A percentile compares a stretch with the other conserved stretches of the same genome.
Evolutionary conservation across 2,113 vertebrate species (phyloP).

Genomic region (Phoxinus phoxinus): DNA sequence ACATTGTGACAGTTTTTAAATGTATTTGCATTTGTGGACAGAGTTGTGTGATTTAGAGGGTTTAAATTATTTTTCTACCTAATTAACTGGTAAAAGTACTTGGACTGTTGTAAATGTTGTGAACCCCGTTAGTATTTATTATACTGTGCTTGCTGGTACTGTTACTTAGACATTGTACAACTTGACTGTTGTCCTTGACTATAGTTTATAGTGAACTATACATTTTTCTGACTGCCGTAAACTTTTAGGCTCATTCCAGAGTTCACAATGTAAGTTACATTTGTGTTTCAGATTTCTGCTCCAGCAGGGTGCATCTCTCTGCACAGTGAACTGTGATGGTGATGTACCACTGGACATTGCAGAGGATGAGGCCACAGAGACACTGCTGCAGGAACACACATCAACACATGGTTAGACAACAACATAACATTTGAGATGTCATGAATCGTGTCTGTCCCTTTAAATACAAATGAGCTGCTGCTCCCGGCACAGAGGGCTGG

Average conservation of each 20-base stretch:
- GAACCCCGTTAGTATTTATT: not conserved
- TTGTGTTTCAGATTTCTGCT: slow-evolving; percentile 82
- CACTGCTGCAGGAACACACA: slow-evolving; percentile 85
- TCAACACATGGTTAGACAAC: slow-evolving; percentile 80
- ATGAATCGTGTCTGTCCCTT: too few species aligned
- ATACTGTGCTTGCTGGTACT: not conserved
- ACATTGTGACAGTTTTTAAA: not conserved
- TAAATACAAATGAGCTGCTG: too few species aligned
- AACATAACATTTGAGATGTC: not conserved
- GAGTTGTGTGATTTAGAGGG: not conserved
- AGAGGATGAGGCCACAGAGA: slow-evolving; percentile 89
- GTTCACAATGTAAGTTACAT: not conserved
- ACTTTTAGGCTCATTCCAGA: too few species aligned
- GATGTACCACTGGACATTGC: slow-evolving; percentile 92
- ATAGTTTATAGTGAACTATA: too few species aligned
- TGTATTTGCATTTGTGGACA: not conserved
- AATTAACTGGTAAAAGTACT: not conserved
- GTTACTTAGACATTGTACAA: not conserved
- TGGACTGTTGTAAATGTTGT: not conserved
- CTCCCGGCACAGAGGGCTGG: too few species aligned
- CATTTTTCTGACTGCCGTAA: too few species aligned
- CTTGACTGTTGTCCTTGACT: too few species aligned
- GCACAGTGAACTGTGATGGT: slow-evolving; percentile 91
- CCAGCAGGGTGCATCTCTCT: slow-evolving; percentile 82
- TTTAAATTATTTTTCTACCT: not conserved